Conservation (phyloP, 2,888 invertebrate species). For the Sinopyrophorus schimmeli region DNA sequence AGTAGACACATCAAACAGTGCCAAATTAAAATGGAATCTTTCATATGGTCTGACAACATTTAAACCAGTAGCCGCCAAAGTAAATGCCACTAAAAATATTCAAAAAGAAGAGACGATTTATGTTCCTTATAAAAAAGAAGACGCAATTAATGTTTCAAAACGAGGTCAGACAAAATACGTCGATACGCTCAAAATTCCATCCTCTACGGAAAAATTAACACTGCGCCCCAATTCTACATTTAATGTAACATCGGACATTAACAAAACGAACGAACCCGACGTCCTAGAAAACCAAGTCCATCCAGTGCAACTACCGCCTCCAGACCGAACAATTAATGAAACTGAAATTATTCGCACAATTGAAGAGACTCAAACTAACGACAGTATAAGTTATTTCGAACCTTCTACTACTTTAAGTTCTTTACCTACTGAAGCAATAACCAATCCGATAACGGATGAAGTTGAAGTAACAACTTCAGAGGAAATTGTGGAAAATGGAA, state of each 20-base stretch:
- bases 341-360: conserved; percentile 1
- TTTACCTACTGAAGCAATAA: not conserved
- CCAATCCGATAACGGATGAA: not conserved
- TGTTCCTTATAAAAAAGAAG: conserved; percentile 48
- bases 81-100: conserved; percentile 24
- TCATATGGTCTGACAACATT: conserved; percentile 12
- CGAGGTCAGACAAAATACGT: conserved; percentile 58
- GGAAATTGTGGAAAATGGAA: not conserved
- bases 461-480: not conserved
- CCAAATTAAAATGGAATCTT: conserved; percentile 13
- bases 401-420: not conserved
- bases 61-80: conserved; percentile 7
- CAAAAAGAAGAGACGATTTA: conserved; percentile 32
- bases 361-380: not conserved
- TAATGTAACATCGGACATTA: not conserved
- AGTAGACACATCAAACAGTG: conserved; percentile 30
- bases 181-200: conserved; percentile 34
- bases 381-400: not conserved
- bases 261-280: conserved; percentile 42
- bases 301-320: conserved; percentile 38
- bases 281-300: conserved; percentile 48
- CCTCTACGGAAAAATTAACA: conserved; percentile 42
- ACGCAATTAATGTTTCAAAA: conserved; percentile 57
- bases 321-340: conserved; percentile 20
- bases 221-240: not conserved